Evolutionary conservation across 1,140 invertebrate species (phyloP).

Genomic region (Drosophila ogumai): DNA sequence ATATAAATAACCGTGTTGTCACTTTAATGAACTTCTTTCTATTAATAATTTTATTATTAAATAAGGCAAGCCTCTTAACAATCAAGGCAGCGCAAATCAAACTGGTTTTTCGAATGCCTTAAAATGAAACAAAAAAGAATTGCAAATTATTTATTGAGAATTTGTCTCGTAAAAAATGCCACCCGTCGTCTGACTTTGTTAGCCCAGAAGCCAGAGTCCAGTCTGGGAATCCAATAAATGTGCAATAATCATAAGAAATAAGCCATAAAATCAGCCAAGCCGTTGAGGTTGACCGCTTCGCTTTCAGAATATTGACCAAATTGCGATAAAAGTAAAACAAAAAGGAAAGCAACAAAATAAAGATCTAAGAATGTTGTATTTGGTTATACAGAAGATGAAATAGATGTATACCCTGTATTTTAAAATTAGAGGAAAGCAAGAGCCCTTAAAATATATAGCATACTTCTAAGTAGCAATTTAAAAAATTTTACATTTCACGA

Average conservation of each 20-base stretch:
- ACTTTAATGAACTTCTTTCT: conserved; percentile 63
- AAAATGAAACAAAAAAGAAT: conserved; percentile 30
- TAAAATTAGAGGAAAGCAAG: neutral
- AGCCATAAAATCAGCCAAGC: conserved; percentile 55
- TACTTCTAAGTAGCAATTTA: neutral
- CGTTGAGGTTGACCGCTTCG: conserved; percentile 5
- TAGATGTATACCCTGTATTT: neutral
- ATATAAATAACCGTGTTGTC: conserved; percentile 57
- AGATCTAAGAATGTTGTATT: neutral
- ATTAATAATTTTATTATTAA: conserved; percentile 36
- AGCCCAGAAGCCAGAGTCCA: conserved; percentile 32
- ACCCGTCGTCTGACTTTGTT: conserved; percentile 21
- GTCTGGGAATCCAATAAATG: conserved; percentile 53
- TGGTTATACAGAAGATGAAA: neutral
- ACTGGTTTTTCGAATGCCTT: conserved; percentile 60
- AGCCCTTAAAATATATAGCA: neutral
- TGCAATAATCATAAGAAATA: conserved; percentile 66
- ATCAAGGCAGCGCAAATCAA: conserved; percentile 51
- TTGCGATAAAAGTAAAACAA: conserved; percentile 35
- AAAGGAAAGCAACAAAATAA: conserved; percentile 1
- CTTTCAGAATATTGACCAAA: neutral
- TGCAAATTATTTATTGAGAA: conserved; percentile 71
- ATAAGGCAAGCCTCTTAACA: conserved; percentile 31
- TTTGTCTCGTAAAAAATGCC: conserved; percentile 64
- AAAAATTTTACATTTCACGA: neutral